These are phyloP conservation scores for Progne subis DNA, from an alignment of 2,113 vertebrate species.

Conservation along the genomic window DNA sequence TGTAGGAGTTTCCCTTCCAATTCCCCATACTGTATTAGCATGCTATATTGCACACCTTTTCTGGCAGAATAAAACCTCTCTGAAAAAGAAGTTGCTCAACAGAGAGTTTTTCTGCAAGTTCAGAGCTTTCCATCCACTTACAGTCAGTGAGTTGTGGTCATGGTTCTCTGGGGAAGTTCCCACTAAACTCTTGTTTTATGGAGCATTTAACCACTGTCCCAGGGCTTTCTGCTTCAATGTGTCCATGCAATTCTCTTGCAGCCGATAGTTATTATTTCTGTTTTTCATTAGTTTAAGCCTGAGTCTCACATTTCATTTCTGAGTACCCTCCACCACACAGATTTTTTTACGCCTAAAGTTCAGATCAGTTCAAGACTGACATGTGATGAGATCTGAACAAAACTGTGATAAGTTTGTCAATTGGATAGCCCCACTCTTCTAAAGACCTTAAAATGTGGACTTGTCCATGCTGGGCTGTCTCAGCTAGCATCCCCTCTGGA, in stretches of 20 bases:
- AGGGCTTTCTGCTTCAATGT: background rate
- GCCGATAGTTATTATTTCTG: background rate
- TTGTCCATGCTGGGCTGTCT: background rate
- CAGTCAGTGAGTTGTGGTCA: background rate
- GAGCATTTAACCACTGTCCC: background rate
- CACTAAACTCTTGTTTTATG: background rate
- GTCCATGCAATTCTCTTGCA: background rate
- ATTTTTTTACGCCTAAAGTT: background rate
- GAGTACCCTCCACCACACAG: background rate
- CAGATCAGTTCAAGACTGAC: background rate
- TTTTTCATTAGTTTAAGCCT: background rate
- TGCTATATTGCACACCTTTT: background rate
- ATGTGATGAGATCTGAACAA: background rate
- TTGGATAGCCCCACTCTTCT: background rate
- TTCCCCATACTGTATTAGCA: background rate
- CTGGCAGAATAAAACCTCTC: background rate
- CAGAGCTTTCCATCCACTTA: background rate
- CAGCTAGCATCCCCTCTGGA: background rate
- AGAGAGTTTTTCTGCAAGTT: background rate
- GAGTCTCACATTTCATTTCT: background rate
- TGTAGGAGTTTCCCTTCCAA: background rate
- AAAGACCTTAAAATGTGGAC: background rate
- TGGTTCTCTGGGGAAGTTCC: background rate
- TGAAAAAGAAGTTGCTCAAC: background rate
- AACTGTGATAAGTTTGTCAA: background rate